A percentile compares a stretch with the other conserved stretches of the same genome.
Conservation (phyloP, 2,113 vertebrate species). For the Percopsis transmontana region DNA sequence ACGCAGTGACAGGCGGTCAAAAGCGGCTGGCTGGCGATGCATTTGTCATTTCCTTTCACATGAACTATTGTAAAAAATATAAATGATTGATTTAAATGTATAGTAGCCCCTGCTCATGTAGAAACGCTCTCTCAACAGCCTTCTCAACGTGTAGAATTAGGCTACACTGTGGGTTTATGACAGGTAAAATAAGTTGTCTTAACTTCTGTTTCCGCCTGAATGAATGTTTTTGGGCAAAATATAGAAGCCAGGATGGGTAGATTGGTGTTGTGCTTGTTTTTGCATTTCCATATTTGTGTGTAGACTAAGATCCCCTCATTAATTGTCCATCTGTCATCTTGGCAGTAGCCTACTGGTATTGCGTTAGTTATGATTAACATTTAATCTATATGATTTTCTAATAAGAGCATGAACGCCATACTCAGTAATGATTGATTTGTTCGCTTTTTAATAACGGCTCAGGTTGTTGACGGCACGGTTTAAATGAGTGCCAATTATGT, state of each 20-base stretch:
- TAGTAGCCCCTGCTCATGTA: too few species aligned
- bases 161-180: constrained; percentile 48
- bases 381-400: constrained; percentile 75
- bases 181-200: constrained; percentile 1
- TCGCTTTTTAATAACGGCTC: constrained; percentile 51
- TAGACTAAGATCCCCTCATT: constrained; percentile 79
- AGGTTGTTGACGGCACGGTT: constrained; percentile 41
- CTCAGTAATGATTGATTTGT: constrained; percentile 64
- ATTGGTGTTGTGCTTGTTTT: constrained; percentile 66
- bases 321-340: constrained; percentile 81
- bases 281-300: constrained; percentile 72
- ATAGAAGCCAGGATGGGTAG: constrained; percentile 52
- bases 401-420: constrained; percentile 58
- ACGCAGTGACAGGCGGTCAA: too few species aligned
- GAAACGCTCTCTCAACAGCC: too few species aligned
- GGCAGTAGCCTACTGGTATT: constrained; percentile 68
- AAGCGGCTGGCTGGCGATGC: too few species aligned
- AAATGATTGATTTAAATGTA: too few species aligned
- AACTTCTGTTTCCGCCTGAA: constrained; percentile 56
- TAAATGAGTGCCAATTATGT: constrained; percentile 33
- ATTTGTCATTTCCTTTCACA: too few species aligned
- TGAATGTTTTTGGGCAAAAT: constrained; percentile 43
- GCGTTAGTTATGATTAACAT: constrained; percentile 73
- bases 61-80: too few species aligned
- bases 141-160: not conserved